Evolutionary conservation across 2,113 vertebrate species (phyloP), one percentile per base, ranked within the genome.

Genomic region (Calyptomena viridis): DNA sequence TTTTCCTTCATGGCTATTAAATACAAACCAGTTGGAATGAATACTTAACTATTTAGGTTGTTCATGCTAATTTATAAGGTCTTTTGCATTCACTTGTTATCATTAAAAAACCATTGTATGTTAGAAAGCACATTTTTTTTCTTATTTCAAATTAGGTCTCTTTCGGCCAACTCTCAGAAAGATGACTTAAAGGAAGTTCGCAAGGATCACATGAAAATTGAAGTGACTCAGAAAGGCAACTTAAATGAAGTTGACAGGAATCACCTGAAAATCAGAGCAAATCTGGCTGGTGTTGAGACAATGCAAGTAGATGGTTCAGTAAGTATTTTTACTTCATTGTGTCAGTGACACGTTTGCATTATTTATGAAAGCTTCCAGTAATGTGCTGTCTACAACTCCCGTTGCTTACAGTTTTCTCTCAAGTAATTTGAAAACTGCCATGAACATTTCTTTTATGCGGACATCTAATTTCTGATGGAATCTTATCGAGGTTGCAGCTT

Each of bases 291-390:
- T 87, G 98, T 98, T 75, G 98, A 99, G 94, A 98, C 98, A 66
- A 99, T 99, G 99, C 98, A 98, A 30, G 98, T 99, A 52, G 99
- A 99, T 97, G 96, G 94, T 89, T 99, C 98, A n/a, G 99, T 99
- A 94, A 98, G 98, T 97, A 40, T 27, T 69, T 87, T 37, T 53
- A 16, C 35, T 19, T 81, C n/a, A 2, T 52, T 5, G 1, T 76
- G 42, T 62, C 58, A 20, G 28, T 76, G 76, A 58, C 24, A 11
- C 8, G 21, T 69, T 68, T 55, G 33, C 28, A 33, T 10, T 47
- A 47, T 44, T 69, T 71, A 37, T 63, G 28, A 62, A 73, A 90
- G n/a, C 35, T 79, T 75, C 49, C 33, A 40, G 2, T 62, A 35
- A 56, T 1, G 4, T 44, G 35, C 39, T 7, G 5, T 46, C 35